phyloP scores from a whole-genome alignment of 2,888 invertebrate genomes.

The Drosophila paramelanica region DNA sequence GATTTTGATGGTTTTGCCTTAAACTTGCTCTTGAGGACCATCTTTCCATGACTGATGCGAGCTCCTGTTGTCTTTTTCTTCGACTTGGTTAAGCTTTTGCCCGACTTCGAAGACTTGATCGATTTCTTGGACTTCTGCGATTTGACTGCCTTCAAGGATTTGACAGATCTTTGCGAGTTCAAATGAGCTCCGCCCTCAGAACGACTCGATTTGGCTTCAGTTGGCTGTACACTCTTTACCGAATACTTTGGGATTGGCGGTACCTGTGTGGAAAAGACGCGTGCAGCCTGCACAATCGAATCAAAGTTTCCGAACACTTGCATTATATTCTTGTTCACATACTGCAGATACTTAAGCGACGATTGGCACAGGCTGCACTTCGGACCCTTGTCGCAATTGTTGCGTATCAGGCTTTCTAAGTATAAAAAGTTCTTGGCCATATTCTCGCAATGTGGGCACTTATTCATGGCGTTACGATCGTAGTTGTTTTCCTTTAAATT shows the following conservation, averaged over 20 bases:
- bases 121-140: constrained; percentile 50
- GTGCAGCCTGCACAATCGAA: constrained; percentile 67
- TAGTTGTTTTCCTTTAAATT: constrained; percentile 54
- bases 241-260: constrained; percentile 58
- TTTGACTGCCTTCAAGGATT: constrained; percentile 31
- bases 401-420: constrained; percentile 77
- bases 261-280: constrained; percentile 53
- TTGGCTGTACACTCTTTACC: constrained; percentile 35
- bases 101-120: constrained; percentile 46
- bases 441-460: constrained; percentile 78
- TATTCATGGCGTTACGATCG: constrained; percentile 39
- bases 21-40: constrained; percentile 53
- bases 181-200: constrained; percentile 56
- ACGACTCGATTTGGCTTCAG: constrained; percentile 6
- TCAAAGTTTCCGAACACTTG: constrained; percentile 76
- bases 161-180: constrained; percentile 32
- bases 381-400: constrained; percentile 58
- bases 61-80: constrained; percentile 19
- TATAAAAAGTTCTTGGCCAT: constrained; percentile 83
- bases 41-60: constrained; percentile 51
- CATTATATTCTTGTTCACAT: constrained; percentile 78
- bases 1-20: constrained; percentile 21
- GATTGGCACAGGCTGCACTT: constrained; percentile 75
- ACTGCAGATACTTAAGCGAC: constrained; percentile 76
- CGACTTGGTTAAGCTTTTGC: constrained; percentile 35